Conservation (phyloP, 2,113 vertebrate genomes). For the Thermophis baileyi region DNA sequence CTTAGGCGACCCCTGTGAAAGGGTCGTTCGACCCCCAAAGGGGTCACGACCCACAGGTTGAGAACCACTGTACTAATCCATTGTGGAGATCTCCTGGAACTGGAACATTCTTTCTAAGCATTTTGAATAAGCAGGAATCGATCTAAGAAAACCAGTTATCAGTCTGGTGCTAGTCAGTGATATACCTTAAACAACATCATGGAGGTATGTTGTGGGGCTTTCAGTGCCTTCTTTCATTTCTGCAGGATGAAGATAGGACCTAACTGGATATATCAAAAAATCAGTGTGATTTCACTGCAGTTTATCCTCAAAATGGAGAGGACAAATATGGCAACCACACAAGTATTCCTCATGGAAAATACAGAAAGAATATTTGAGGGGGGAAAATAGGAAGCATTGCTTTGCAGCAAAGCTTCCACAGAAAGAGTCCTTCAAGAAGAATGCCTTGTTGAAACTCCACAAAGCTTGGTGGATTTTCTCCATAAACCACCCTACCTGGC, state of each 20-base stretch:
- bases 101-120: not conserved
- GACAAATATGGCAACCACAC: not conserved
- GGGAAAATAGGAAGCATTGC: not conserved
- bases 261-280: not conserved
- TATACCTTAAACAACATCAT: too few species aligned
- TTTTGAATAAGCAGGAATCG: not conserved
- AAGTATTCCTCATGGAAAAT: not conserved
- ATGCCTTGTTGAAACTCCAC: not conserved
- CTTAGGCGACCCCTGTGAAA: too few species aligned
- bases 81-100: not conserved
- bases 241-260: not conserved
- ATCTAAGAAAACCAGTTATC: not conserved
- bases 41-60: too few species aligned
- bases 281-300: not conserved
- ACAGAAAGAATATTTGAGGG: not conserved
- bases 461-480: not conserved
- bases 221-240: not conserved
- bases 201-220: not conserved
- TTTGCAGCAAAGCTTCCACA: not conserved
- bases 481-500: not conserved
- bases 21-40: too few species aligned
- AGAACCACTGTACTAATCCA: not conserved
- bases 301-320: not conserved
- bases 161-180: not conserved
- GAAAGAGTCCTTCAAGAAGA: accelerated